phyloP scores from a whole-genome alignment of 2,113 vertebrate species.

The Lamprologus ornatipinnis region DNA sequence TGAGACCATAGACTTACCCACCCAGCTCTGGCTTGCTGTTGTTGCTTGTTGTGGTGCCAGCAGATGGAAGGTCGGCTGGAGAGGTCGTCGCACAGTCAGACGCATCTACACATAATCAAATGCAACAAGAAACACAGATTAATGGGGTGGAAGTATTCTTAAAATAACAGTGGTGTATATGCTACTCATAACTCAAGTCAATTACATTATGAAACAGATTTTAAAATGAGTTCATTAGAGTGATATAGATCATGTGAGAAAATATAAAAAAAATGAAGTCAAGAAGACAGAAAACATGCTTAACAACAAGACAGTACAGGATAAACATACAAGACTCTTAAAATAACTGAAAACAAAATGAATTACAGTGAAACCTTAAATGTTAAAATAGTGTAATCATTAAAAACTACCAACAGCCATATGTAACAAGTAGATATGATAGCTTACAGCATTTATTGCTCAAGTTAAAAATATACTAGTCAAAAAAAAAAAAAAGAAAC shows the following conservation, averaged over 20 bases:
- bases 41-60: slow-evolving; percentile 12
- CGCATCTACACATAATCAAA: slow-evolving; percentile 1
- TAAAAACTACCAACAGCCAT: neutral
- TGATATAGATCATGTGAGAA: neutral
- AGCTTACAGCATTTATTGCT: neutral
- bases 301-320: neutral
- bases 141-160: neutral
- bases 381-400: neutral
- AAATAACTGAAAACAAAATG: neutral
- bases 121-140: neutral
- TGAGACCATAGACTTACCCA: slow-evolving; percentile 49
- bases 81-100: slow-evolving; percentile 36
- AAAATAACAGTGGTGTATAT: neutral
- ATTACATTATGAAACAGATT: neutral
- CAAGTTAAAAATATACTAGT: neutral
- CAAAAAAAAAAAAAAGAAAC: neutral
- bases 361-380: neutral
- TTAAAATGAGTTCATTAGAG: neutral
- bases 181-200: neutral
- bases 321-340: neutral
- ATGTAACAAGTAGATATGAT: neutral
- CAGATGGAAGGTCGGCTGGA: slow-evolving; percentile 19
- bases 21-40: slow-evolving; percentile 53
- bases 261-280: neutral
- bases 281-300: neutral